Evolutionary conservation across 2,113 vertebrate genomes (phyloP).

Genomic region (Callaeas wilsoni): DNA sequence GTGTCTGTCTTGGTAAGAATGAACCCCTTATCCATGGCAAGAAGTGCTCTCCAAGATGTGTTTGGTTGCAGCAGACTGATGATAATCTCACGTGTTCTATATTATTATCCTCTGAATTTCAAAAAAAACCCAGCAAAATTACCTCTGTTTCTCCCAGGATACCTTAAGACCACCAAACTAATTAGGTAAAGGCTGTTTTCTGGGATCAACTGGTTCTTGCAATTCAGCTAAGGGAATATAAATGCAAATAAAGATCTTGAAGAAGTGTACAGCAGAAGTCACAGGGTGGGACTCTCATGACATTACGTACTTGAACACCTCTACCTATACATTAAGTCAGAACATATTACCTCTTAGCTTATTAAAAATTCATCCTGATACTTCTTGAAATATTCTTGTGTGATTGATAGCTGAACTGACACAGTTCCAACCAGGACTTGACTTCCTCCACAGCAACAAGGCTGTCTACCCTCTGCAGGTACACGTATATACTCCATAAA

Average conservation of each 20-base stretch:
- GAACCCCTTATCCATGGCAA: background rate
- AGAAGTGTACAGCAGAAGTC: background rate
- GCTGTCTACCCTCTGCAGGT: background rate
- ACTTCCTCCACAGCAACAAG: background rate
- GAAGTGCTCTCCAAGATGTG: background rate
- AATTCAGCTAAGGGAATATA: background rate
- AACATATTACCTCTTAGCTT: background rate
- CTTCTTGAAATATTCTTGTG: background rate
- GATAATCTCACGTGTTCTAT: background rate
- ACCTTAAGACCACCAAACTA: background rate
- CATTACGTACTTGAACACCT: background rate
- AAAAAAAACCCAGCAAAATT: background rate
- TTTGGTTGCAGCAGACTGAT: background rate
- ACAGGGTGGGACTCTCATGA: fast-evolving
- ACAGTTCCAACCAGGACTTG: background rate
- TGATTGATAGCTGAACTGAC: background rate
- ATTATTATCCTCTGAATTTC: background rate
- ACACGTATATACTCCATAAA: background rate
- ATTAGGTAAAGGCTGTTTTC: background rate
- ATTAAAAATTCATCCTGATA: background rate
- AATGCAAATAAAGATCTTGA: background rate
- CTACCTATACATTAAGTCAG: background rate
- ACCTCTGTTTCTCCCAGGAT: background rate
- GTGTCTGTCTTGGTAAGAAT: background rate
- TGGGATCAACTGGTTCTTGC: background rate